phyloP scores from a whole-genome alignment of 2,113 vertebrate genomes.

The Oreotrochilus melanogaster region DNA sequence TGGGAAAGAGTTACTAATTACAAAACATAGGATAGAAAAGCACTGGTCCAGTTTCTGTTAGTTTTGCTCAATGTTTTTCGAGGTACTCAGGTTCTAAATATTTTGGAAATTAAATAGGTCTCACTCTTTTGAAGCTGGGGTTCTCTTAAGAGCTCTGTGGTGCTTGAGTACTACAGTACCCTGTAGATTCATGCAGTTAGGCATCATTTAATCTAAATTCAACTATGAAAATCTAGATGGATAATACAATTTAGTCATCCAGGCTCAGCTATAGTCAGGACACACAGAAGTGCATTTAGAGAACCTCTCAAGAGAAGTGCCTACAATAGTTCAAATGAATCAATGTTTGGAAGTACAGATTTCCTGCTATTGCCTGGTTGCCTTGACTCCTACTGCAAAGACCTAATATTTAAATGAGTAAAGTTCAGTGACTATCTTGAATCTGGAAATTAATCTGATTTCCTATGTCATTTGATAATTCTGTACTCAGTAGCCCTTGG shows the following conservation, averaged over 20 bases:
- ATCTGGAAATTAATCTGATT: background rate
- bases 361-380: background rate
- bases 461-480: background rate
- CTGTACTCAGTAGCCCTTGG: background rate
- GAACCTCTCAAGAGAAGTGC: background rate
- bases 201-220: background rate
- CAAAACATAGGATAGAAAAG: background rate
- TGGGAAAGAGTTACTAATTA: background rate
- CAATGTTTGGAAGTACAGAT: background rate
- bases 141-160: background rate
- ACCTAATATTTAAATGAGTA: background rate
- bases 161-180: background rate
- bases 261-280: background rate
- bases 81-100: background rate
- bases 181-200: rapidly evolving
- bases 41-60: background rate
- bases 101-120: background rate
- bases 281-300: background rate
- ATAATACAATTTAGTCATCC: background rate
- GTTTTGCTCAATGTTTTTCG: background rate
- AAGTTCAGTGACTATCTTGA: background rate
- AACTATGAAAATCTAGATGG: background rate
- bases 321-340: background rate
- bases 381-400: background rate
- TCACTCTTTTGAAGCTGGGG: background rate